These are phyloP conservation scores for Tursiops truncatus DNA, from an alignment of 2,113 vertebrate genomes.

Conservation along the genomic window DNA sequence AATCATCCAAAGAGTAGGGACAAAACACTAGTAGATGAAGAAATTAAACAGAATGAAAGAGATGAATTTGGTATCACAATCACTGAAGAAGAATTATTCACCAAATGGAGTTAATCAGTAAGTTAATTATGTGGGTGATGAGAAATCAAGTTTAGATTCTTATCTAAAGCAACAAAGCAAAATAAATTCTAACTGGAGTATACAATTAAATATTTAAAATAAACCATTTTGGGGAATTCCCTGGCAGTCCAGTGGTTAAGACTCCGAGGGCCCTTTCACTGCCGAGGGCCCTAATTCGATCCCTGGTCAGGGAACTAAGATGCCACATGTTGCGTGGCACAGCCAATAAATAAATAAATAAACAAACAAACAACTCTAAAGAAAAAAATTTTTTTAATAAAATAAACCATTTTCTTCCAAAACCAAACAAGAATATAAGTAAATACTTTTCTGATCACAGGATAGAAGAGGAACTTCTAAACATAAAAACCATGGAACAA, in stretches of 20 bases:
- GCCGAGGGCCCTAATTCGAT: too few species aligned
- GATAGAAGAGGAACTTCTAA: not conserved
- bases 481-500: not conserved
- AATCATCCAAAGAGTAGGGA: not conserved
- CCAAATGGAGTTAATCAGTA: not conserved
- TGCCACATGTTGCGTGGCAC: too few species aligned
- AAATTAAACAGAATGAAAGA: not conserved
- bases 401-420: not conserved
- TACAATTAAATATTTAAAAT: not conserved
- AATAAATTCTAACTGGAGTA: not conserved
- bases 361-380: too few species aligned
- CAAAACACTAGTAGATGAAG: not conserved
- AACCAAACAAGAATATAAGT: not conserved
- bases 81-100: not conserved
- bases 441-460: not conserved
- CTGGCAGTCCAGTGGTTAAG: too few species aligned
- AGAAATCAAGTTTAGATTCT: not conserved
- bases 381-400: too few species aligned
- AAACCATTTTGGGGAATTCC: not conserved
- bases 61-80: not conserved
- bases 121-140: not conserved
- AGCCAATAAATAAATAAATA: too few species aligned
- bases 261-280: too few species aligned
- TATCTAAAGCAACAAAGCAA: not conserved
- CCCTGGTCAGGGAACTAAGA: too few species aligned